Percentiles rank a stretch among this genome's conserved stretches.
Conservation (phyloP, 2,797 vertebrate genomes). For the Alosa sapidissima region DNA sequence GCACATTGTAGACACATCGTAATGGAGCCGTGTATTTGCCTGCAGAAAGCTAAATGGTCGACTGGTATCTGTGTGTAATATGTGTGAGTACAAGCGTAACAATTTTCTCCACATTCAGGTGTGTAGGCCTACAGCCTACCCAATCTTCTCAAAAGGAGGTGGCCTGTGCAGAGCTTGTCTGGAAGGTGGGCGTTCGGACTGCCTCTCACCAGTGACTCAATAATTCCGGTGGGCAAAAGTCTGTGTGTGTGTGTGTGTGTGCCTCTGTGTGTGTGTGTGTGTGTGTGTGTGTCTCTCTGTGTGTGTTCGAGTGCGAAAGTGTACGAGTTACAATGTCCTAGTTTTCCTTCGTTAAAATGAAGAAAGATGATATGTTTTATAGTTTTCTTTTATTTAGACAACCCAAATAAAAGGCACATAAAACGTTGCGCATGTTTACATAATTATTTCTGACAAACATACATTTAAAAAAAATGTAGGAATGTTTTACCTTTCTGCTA, state of each 20-base stretch:
- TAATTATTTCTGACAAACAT: slow-evolving; percentile 98
- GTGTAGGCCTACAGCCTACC: not conserved
- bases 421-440: slow-evolving; percentile 98
- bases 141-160: not conserved
- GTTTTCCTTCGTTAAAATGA: not conserved
- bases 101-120: not conserved
- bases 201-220: not conserved
- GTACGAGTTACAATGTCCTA: not conserved
- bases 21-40: not conserved
- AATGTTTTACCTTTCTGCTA: slow-evolving; percentile 99
- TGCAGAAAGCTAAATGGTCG: not conserved
- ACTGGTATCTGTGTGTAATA: too few species aligned
- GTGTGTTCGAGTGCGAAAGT: not conserved
- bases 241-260: not conserved
- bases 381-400: slow-evolving; percentile 99
- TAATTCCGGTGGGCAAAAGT: not conserved
- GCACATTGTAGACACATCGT: not conserved
- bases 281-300: not conserved
- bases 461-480: slow-evolving; percentile 97
- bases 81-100: too few species aligned
- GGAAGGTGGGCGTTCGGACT: not conserved
- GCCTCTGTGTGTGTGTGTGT: not conserved
- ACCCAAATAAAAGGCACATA: slow-evolving; percentile 99
- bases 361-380: slow-evolving; percentile 56
- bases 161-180: not conserved